Evolutionary conservation across 2,113 vertebrate genomes (phyloP).

Genomic region (Motacilla alba): DNA sequence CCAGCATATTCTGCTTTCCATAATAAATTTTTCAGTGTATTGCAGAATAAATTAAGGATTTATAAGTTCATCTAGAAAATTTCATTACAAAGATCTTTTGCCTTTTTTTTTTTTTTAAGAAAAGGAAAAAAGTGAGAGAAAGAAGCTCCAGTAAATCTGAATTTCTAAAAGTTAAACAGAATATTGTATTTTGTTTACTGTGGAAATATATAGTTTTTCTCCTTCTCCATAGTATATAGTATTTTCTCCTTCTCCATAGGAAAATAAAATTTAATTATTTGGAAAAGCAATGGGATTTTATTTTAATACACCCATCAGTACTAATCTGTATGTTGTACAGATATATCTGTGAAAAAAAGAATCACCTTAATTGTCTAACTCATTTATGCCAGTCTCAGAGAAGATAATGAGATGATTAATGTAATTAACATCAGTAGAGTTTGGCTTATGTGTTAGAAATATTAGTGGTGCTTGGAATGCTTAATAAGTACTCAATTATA

Average conservation of each 20-base stretch:
- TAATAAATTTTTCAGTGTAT: background rate
- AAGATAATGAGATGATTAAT: slow-evolving; percentile 19
- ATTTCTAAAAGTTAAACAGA: background rate
- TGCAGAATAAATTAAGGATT: background rate
- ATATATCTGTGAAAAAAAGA: background rate
- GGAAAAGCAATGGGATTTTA: background rate
- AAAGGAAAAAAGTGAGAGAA: background rate
- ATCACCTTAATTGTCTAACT: background rate
- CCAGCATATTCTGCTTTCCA: background rate
- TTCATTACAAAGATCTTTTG: background rate
- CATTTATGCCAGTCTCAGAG: background rate
- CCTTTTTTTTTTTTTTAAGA: background rate
- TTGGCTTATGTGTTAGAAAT: background rate
- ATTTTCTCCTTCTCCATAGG: background rate
- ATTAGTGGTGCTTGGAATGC: background rate
- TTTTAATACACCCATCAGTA: background rate
- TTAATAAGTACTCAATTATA: background rate
- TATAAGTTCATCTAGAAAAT: background rate
- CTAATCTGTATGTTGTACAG: background rate
- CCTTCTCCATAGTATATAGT: background rate
- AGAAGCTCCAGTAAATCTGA: rapidly evolving
- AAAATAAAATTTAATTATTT: background rate
- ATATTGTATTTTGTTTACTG: background rate
- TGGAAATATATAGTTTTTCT: background rate
- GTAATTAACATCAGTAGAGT: background rate